Evolutionary conservation across 2,888 invertebrate genomes (phyloP), one percentile per base, ranked within the genome.

Genomic region (Perizoma affinitatum): DNA sequence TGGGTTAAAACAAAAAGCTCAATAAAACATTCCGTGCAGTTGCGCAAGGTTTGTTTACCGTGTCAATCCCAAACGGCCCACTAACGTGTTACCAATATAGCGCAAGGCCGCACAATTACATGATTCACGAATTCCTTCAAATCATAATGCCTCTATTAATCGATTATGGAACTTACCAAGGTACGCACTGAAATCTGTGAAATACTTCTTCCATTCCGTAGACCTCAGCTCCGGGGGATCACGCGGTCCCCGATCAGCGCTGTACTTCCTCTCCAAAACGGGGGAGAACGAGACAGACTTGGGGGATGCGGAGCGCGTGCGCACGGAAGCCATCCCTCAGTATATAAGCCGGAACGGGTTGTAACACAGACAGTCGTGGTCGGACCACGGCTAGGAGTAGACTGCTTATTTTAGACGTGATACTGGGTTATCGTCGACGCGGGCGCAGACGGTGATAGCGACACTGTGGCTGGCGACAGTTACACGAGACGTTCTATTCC

Each of bases 201-300:
- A 93, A 79, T 93, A 92, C 67, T 82, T 84, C 79, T 84, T 87
- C 93, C 93, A 93, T 69, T 92, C 90, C 49, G 86, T 78, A 33
- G 87, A 80, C 61, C 77, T 80, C 68, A 88, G 72, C 63, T 91
- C 88, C 5, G 90, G 86, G 41, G 87, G 87, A 63, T 75, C 80
- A 53, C 80, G 74, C 7, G 87, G 88, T 50, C 80, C 83, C 61
- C 88, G 82, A 58, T 90, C 87, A 46, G 82, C 89, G 80, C 88
- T 92, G 79, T 93, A 94, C 69, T 93, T 93, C 67, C 94, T 86
- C 72, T 94, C 93, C 65, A 94, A 92, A 67, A 94, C 93, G 67
- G 94, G 94, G 81, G 94, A 94, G 83, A 94, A 94, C 75, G 94
- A 94, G 71, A 94, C 94, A 44, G 94, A 93, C 83, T 94, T 94